These are phyloP conservation scores for Notamacropus eugenii DNA, from an alignment of 2,797 vertebrate genomes.

Conservation along the genomic window DNA sequence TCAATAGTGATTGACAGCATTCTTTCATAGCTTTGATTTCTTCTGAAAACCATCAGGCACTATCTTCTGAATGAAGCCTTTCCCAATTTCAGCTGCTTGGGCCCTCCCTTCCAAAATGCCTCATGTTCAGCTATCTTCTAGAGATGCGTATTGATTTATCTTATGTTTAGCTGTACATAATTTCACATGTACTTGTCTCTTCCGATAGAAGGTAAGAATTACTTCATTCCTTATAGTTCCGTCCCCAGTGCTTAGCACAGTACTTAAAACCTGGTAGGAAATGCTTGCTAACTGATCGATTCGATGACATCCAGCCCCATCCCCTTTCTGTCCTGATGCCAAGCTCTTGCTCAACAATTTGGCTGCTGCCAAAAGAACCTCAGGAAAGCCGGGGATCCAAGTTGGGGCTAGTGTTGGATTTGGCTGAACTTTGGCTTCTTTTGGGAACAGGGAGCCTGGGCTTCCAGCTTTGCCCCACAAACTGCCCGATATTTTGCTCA, in stretches of 20 bases:
- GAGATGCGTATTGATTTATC: not conserved
- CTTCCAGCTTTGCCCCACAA: not conserved
- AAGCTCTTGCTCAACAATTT: not conserved
- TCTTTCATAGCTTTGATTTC: not conserved
- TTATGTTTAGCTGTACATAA: not conserved
- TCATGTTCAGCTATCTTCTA: too few relatives aligned
- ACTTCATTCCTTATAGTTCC: not conserved
- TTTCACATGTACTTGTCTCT: not conserved
- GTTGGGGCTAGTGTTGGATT: not conserved
- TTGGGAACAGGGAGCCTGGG: not conserved
- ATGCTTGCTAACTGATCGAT: not conserved
- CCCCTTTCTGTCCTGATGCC: not conserved
- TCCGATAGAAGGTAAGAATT: not conserved
- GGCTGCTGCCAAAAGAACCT: not conserved
- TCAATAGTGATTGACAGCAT: not conserved
- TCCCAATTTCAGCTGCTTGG: not conserved
- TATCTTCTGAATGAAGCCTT: not conserved
- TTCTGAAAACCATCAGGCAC: not conserved
- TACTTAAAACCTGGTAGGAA: not conserved
- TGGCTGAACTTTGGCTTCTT: not conserved
- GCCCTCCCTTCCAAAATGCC: not conserved
- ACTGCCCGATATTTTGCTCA: not conserved
- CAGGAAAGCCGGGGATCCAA: not conserved
- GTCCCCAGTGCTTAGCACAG: not conserved
- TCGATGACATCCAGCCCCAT: not conserved